These are phyloP conservation scores for Adineta ricciae DNA, from an alignment of 2,888 invertebrate genomes.

Conservation along the genomic window DNA sequence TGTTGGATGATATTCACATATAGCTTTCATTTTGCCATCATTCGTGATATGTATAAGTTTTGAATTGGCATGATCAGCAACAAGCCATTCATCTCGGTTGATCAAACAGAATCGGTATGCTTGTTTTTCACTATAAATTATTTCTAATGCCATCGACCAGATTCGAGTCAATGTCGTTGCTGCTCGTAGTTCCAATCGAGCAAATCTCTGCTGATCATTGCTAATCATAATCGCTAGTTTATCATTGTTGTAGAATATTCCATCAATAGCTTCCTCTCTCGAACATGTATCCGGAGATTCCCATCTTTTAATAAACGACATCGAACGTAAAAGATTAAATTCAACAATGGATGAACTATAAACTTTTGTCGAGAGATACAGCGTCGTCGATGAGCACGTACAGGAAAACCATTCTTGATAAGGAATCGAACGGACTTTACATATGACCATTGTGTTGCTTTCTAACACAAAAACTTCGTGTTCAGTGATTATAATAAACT, in stretches of 20 bases:
- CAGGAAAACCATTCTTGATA: background rate
- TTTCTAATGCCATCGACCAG: background rate
- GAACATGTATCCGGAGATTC: background rate
- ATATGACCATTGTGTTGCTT: no score
- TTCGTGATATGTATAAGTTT: background rate
- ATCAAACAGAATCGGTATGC: background rate
- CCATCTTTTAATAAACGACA: background rate
- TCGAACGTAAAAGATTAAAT: background rate
- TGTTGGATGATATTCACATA: background rate
- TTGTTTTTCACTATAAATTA: background rate
- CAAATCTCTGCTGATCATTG: background rate
- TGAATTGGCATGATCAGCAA: background rate
- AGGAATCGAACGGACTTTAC: background rate
- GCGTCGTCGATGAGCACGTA: background rate
- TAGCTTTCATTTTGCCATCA: background rate
- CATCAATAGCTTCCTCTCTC: background rate
- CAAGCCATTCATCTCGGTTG: background rate
- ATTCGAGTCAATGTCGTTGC: background rate
- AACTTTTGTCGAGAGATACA: background rate
- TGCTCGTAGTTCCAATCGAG: background rate
- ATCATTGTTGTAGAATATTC: background rate
- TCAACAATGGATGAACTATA: background rate
- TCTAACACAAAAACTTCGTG: background rate
- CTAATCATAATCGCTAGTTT: background rate
- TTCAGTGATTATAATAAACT: background rate